Evolutionary conservation across 2,113 vertebrate species (phyloP).

Genomic region (Chaenocephalus aceratus): DNA sequence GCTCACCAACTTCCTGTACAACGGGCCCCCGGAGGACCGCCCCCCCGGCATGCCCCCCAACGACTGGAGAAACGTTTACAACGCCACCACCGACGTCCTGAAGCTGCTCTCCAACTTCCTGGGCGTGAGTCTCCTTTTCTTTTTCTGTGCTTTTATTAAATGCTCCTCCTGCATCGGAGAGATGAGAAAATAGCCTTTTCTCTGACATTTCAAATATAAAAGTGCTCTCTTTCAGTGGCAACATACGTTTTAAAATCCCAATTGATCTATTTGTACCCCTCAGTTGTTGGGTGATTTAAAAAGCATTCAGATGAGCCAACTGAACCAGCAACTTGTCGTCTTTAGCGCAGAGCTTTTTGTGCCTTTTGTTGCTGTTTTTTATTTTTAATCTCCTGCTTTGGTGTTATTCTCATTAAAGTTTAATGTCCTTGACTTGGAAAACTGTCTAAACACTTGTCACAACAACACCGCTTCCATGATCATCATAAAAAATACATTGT

Average conservation of each 20-base stretch:
- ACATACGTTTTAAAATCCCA: neutral
- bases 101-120: constrained; percentile 89
- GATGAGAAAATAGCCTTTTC: constrained; percentile 1
- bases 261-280: neutral
- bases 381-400: constrained; percentile 14
- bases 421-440: constrained; percentile 44
- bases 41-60: constrained; percentile 59
- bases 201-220: constrained; percentile 38
- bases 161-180: neutral
- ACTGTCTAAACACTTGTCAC: constrained; percentile 47
- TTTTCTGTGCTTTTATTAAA: neutral
- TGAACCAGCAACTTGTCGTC: neutral
- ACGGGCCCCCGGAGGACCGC: constrained; percentile 78
- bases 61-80: constrained; percentile 89
- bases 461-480: constrained; percentile 21
- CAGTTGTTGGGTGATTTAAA: neutral
- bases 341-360: neutral
- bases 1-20: constrained; percentile 88
- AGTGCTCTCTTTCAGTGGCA: neutral
- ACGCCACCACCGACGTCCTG: constrained; percentile 85
- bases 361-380: constrained; percentile 10
- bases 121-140: constrained; percentile 83
- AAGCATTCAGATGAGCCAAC: too few relatives aligned
- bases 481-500: constrained; percentile 33
- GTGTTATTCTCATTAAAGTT: constrained; percentile 46